phyloP scores from a whole-genome alignment of 2,888 invertebrate genomes.

The Pollenia griseotomentosa region DNA sequence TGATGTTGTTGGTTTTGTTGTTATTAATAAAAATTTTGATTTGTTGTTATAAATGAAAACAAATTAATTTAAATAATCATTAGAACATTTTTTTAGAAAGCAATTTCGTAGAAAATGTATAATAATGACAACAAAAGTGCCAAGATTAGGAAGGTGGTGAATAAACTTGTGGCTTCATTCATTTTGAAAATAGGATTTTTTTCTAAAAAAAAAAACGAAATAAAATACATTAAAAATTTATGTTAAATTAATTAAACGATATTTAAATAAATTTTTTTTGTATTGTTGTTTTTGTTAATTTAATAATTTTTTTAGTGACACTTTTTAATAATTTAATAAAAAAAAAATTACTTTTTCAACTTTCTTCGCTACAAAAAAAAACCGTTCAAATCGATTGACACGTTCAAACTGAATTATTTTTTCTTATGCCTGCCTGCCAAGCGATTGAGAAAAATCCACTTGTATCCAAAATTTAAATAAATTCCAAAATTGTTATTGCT shows the following conservation, averaged over 20 bases:
- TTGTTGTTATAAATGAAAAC: conserved; percentile 30
- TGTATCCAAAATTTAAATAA: conserved; percentile 63
- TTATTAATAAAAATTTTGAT: conserved; percentile 33
- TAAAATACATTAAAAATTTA: conserved; percentile 28
- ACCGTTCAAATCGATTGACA: conserved; percentile 83
- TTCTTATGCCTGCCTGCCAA: conserved; percentile 6
- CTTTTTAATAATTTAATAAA: conserved; percentile 1
- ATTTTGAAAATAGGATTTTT: conserved; percentile 76
- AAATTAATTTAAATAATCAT: conserved; percentile 18
- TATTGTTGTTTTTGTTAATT: neutral
- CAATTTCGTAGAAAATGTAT: conserved; percentile 89
- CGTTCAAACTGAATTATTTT: conserved; percentile 80
- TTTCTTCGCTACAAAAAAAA: conserved; percentile 61
- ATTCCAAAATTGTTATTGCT: conserved; percentile 70
- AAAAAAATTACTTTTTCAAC: conserved; percentile 40
- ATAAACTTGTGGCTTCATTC: conserved; percentile 88
- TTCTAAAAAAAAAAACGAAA: conserved; percentile 65
- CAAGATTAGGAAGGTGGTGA: conserved; percentile 90
- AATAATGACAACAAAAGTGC: conserved; percentile 88
- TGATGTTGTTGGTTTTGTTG: conserved; percentile 17
- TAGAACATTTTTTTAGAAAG: conserved; percentile 76
- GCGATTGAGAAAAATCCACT: conserved; percentile 55
- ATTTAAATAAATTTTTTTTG: neutral
- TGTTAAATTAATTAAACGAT: conserved; percentile 9
- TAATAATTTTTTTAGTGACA: neutral